Base-by-base conservation (phyloP, 1,140 invertebrate genomes). In the Psilanteris sp. region DNA sequence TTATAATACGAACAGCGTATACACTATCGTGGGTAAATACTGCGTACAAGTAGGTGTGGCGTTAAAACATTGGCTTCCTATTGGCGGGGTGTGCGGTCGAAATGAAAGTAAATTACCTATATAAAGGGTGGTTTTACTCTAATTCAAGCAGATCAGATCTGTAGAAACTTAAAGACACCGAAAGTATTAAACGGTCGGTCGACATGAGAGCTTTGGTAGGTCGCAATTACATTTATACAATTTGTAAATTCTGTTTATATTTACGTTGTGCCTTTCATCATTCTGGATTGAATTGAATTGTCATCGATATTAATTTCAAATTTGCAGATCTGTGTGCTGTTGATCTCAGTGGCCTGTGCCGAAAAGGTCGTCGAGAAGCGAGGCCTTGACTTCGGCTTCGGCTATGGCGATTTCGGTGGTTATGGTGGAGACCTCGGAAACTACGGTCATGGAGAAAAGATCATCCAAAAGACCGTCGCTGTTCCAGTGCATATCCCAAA, bases 101-200 rank as follows among this genome's bases (percentile, higher is more conserved):
- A 88, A 88, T 87, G 87, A 88, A 88, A 88, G 87, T 88, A 73
- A 85, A 86, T 85, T 87, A 81, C 78, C 87, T 88, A 88, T 88
- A 88, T 88, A 88, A 88, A 88, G 87, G 87, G 87, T 87, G 78
- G 83, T 84, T 88, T 86, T 83, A 67, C 22, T 37, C 59, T 31
- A 75, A 74, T 37, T 36, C 77, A 81, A 61, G 43, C 85, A 87
- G 83, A 87, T 75, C 73, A 55, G 70, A 79, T 85, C 80, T 79
- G 70, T 81, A 68, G 50, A 75, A 64, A 66, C 76, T 59, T 79
- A 41, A 27, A 41, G 73, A 82, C 68, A 61, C 77, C 59, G 59
- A 78, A 81, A 79, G 77, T 82, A 79, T 77, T 68, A 70, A 27
- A 20, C 55, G 59, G 15, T 71, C 79, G 37, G 50, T 79, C 81